Evolutionary conservation across 2,113 vertebrate genomes (phyloP).

Genomic region (Poeciliopsis turrubarensis): DNA sequence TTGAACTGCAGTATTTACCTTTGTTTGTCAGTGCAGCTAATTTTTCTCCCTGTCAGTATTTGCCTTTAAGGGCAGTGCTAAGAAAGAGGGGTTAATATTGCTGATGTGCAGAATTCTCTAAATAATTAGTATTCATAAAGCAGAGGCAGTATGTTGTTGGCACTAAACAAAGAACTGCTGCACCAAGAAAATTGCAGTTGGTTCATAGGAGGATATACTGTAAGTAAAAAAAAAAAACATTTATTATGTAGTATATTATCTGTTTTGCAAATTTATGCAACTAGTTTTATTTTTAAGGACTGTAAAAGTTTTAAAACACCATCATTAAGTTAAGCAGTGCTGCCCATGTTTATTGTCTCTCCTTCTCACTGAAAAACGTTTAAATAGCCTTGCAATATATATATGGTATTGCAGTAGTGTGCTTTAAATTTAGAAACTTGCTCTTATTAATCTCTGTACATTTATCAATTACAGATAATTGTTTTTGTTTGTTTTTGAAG

Average conservation of each 20-base stretch:
- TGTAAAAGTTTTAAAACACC: not conserved
- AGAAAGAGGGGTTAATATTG: constrained; percentile 12
- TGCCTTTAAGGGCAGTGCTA: constrained; percentile 5
- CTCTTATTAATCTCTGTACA: too few species aligned
- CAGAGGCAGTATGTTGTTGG: constrained; percentile 12
- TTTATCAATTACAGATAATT: too few species aligned
- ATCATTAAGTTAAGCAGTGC: not conserved
- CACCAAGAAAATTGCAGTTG: constrained; percentile 3
- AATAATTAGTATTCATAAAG: constrained; percentile 29
- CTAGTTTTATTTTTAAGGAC: not conserved
- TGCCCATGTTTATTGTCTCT: not conserved
- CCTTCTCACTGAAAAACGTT: too few species aligned
- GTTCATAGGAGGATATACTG: not conserved
- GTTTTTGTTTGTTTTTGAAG: not conserved
- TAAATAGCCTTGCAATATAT: too few species aligned
- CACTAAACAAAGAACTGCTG: constrained; percentile 8
- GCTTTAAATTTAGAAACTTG: not conserved
- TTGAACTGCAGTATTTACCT: constrained; percentile 51
- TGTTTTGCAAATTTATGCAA: not conserved
- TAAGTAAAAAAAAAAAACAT: not conserved
- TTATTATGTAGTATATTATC: not conserved
- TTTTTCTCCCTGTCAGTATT: constrained; percentile 6
- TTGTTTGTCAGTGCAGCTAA: constrained; percentile 23
- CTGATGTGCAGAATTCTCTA: constrained; percentile 3
- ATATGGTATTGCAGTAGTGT: not conserved